Evolutionary conservation across 1,140 invertebrate genomes (phyloP), one percentile per base, ranked within the genome.

Genomic region (Halictus rubicundus): DNA sequence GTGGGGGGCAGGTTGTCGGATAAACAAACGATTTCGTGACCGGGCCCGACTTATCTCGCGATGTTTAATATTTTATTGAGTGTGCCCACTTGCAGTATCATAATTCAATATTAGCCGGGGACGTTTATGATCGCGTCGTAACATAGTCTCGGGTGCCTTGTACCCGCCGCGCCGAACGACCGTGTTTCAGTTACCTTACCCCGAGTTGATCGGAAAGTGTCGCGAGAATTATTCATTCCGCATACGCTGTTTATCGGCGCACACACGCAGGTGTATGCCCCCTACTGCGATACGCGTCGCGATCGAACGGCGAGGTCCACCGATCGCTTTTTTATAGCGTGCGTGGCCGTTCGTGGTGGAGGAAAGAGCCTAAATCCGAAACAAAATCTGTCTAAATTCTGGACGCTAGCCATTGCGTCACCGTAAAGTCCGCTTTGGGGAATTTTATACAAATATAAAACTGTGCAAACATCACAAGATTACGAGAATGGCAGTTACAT

Each of bases 71-170:
- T 78, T 78, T 78, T 63, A 78, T 78, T 72, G 68, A 70, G 66
- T 61, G 60, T 72, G 52, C 68, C 66, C 64, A 71, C 76, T 60
- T 49, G 66, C 60, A 61, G 46, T 78, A 78, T 78, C 69, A 72
- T 78, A 78, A 78, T 27, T 78, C 76, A 78, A 78, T 78, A 78
- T 78, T 78, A 78, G 76, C 69, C 76, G 60, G 60, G 76, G 19
- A 72, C 60, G 69, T 78, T 78, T 78, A 78, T 65, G 60, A 60
- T 42, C 60, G 69, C 60, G 46, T 65, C 68, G 68, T 78, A 78
- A 72, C 76, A n/a, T 52, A 8, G 60, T 78, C 76, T 78, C 76
- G 68, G 52, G 68, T 25, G 64, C n/a, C 64, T 66, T 64, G 32
- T 19, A 16, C 16, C 27, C 66, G 57, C 27, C 27, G 37, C 19